phyloP scores from a whole-genome alignment of 2,888 invertebrate species.

The Microdon myrmicae region DNA sequence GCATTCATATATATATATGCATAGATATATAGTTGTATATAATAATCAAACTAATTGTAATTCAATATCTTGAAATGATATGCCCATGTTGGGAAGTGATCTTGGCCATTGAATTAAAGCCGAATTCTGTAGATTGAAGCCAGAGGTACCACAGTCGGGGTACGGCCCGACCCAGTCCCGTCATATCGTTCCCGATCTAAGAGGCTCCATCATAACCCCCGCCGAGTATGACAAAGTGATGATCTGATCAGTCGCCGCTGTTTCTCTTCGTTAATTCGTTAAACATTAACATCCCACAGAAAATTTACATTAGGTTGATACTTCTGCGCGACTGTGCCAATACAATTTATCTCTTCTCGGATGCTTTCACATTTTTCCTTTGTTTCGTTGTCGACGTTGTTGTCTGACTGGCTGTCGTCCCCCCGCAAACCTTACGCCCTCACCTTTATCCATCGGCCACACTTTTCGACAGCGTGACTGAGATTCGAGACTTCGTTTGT shows the following conservation, averaged over 20 bases:
- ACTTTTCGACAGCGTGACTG: background rate
- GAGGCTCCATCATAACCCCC: constrained; percentile 51
- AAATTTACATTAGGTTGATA: constrained; percentile 52
- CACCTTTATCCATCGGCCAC: constrained; percentile 10
- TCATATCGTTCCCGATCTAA: constrained; percentile 47
- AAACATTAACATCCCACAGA: constrained; percentile 55
- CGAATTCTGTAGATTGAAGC: constrained; percentile 22
- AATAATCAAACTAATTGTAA: constrained; percentile 52
- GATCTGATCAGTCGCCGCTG: constrained; percentile 55
- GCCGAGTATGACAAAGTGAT: constrained; percentile 57
- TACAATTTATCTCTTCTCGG: constrained; percentile 48
- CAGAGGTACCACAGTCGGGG: constrained; percentile 18
- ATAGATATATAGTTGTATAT: too few relatives aligned
- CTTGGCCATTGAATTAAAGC: constrained; percentile 40
- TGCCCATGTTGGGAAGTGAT: constrained; percentile 28
- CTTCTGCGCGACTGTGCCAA: constrained; percentile 53
- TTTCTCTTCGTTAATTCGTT: constrained; percentile 55
- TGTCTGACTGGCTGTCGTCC: constrained; percentile 15
- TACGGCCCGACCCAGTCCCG: constrained; percentile 33
- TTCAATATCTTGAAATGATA: constrained; percentile 41
- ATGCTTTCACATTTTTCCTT: constrained; percentile 52
- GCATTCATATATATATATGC: too few relatives aligned
- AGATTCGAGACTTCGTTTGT: constrained; percentile 37
- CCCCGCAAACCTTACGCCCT: too few relatives aligned
- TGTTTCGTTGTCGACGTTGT: constrained; percentile 35